Base-by-base conservation (phyloP, 2,888 invertebrate species). In the Clistopyga incitator region DNA sequence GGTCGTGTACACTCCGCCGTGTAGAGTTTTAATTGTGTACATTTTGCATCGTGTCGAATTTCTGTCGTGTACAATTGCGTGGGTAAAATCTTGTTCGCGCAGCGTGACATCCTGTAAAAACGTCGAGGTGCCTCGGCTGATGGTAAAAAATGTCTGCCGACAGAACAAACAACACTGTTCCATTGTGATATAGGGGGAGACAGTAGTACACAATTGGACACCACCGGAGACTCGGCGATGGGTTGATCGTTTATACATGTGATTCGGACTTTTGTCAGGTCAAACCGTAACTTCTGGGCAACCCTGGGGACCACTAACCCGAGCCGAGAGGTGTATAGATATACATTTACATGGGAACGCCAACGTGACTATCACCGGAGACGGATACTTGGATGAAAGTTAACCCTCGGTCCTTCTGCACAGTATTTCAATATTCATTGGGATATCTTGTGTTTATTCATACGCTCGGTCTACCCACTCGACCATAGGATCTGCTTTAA, bases 181-280 rank as follows among this genome's bases (percentile, higher is more conserved):
- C 13, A 23, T 65, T 64, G 61, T 56, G 29, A 76, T 71, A 82
- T 54, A 42, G 25, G 11, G 45, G 34, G 70, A 8, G 10, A 29
- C 45, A 52, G 78, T 23, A 59, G 13, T 45, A 67, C 13, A 59
- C 23, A 67, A 64, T 82, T 75, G 79, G 71, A 79, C 82, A 78
- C 82, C 70, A 56, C 38, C 71, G 71, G 68, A 42, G 78, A 78
- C 74, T 75, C 52, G 54, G 34, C 56, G 61, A 68, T 47, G 67
- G 78, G 42, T 59, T 70, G 42, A 29, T 56, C 65, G 71, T 82
- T 82, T 79, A 79, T 82, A 71, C 71, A 82, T 82, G 75, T 64
- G 79, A 82, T 65, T 76, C 75, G 71, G 79, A 79, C 79, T 82
- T 82, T 82, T 82, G 82, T 82, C 75, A 76, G 79, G 71, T 82